Base-by-base conservation (phyloP, 2,888 invertebrate genomes). In the Carcina quercana region DNA sequence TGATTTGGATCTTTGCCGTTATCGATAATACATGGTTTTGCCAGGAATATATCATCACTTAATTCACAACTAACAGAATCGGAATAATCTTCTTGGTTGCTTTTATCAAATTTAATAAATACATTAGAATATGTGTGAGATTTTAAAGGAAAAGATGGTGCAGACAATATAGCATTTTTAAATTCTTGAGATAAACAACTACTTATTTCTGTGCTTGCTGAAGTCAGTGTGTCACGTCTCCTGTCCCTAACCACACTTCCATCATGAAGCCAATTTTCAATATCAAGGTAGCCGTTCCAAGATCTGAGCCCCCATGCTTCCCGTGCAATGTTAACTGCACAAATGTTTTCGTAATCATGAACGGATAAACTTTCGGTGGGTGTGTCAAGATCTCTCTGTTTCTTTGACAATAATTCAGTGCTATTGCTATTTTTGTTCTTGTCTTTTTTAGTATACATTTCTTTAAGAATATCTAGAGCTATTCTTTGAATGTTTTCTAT, bases 301-400 rank as follows among this genome's bases (percentile, higher is more conserved):
- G 88, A 88, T 24, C 89, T 74, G 29, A 89, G 66, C 1, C 88
- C 89, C 87, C 88, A 87, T 10, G 87, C 86, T 55, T 88, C 88
- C 39, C 89, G 69, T 2, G 88, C 88, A 32, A 89, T 87, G 46
- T 88, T 88, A 3, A 89, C 82, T 2, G 88, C 87, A 53, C 88
- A 88, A 42, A 89, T 85, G 52, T 89, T 89, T 59, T 89, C 89
- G 50, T 89, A 89, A 52, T 89, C 89, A 48, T 89, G 89, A 28
- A 88, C 86, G 3, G 88, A 88, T 30, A 88, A 66, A 12, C 86
- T 73, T 54, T 87, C 87, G 22, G 87, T 82, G n/a, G 85, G 84
- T 17, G 85, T 85, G 37, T 85, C 84, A 27, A 76, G 52, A 50
- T 85, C 85, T n/a, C 85, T 70, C 39, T 71, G 66, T 49, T 75